Evolutionary conservation across 2,888 invertebrate species (phyloP), one percentile per base, ranked within the genome.

Genomic region (Oscheius sp.): DNA sequence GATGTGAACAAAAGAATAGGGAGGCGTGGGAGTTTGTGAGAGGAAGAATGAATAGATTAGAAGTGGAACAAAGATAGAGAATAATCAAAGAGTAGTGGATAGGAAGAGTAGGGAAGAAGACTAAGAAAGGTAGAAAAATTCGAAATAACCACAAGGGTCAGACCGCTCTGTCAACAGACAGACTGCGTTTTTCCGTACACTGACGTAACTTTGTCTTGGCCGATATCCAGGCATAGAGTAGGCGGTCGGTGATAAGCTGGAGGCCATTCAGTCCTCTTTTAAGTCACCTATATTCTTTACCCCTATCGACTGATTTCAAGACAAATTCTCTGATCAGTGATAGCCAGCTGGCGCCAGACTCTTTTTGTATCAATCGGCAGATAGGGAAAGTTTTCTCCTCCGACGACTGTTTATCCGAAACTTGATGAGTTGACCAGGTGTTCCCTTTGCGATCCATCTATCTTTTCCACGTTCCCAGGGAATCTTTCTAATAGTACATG

Each of bases 91-190:
- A n/a, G n/a, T n/a, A n/a, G n/a, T n/a, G n/a, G n/a, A n/a, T 36
- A 17, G 4, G 41, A 41, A 17, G 20, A 41, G 41, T 8, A 36
- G 8, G 8, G n/a, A n/a, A n/a, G n/a, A n/a, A n/a, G n/a, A n/a
- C n/a, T n/a, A n/a, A n/a, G n/a, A n/a, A n/a, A n/a, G n/a, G n/a
- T n/a, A n/a, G n/a, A n/a, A n/a, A n/a, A n/a, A n/a, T n/a, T n/a
- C 20, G 24, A 47, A 24, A 47, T 47, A 47, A 17, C 47, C 47
- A 47, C 22, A 41, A 47, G 47, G 47, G 47, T 47, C 47, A 47
- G 47, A 47, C 47, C 47, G 47, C 47, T 47, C 14, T 20, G 20
- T 20, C 20, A 47, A 47, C 24, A 47, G 47, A 47, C 22, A 9
- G 24, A 12, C 47, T n/a, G 24, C 47, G 24, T 47, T 47, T 24